These are phyloP conservation scores for Aptenodytes patagonicus DNA, from an alignment of 2,113 vertebrate genomes.

Conservation along the genomic window DNA sequence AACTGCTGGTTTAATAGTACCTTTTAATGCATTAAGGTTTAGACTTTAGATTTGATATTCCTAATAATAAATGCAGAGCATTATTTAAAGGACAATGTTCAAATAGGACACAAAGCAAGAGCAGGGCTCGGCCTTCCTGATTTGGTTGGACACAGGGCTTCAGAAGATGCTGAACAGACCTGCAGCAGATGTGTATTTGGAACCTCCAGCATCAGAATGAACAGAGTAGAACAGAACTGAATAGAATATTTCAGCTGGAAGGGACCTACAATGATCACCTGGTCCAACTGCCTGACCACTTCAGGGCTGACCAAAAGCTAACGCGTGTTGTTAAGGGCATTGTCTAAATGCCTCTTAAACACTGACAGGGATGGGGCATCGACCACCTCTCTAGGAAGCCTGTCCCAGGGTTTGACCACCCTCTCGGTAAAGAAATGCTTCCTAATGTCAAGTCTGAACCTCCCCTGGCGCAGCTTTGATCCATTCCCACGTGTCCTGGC, in stretches of 20 bases:
- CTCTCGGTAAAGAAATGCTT: background rate
- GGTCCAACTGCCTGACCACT: background rate
- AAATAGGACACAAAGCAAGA: background rate
- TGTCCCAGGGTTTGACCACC: background rate
- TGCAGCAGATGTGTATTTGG: background rate
- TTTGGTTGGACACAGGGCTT: background rate
- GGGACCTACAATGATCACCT: background rate
- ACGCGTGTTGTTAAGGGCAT: background rate
- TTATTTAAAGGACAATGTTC: background rate
- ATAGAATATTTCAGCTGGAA: background rate
- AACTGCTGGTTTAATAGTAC: background rate
- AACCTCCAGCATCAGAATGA: background rate
- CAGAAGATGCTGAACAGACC: background rate
- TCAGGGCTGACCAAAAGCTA: background rate
- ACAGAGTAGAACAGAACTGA: background rate
- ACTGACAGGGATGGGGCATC: background rate
- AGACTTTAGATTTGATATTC: background rate
- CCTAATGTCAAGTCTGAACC: too few species aligned
- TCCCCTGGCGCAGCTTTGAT: background rate
- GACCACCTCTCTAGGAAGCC: background rate
- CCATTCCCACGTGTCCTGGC: rapidly evolving
- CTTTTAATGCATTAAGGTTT: background rate
- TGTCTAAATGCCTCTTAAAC: background rate
- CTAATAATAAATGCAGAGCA: background rate
- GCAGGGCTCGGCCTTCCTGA: background rate